A percentile compares a stretch with the other conserved stretches of the same genome.
phyloP scores from a whole-genome alignment of 2,888 invertebrate genomes.

The Nesidiocoris tenuis region DNA sequence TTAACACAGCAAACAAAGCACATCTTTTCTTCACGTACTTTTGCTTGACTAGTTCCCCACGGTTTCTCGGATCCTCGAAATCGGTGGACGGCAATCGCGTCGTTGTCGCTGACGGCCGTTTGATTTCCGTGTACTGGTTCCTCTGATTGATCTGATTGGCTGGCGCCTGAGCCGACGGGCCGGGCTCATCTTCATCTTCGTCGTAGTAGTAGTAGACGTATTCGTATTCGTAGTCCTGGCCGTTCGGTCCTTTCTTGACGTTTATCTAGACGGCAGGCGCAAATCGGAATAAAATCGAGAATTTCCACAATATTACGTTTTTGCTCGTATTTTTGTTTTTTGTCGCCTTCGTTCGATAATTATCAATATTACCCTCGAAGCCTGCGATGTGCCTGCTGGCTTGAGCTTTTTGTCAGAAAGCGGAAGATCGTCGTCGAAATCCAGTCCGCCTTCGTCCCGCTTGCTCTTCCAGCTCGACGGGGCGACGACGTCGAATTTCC shows the following conservation, averaged over 20 bases:
- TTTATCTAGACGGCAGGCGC: slow-evolving; percentile 64
- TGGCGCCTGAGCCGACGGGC: slow-evolving; percentile 29
- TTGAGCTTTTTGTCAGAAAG: slow-evolving; percentile 51
- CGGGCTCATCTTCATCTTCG: slow-evolving; percentile 63
- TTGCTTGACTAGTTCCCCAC: slow-evolving; percentile 35
- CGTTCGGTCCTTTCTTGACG: slow-evolving; percentile 79
- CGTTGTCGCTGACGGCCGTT: slow-evolving; percentile 49
- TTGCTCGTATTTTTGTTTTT: no score
- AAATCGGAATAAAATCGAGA: no score
- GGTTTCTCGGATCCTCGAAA: slow-evolving; percentile 38
- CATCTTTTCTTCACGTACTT: no score
- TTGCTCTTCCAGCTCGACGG: slow-evolving; percentile 40
- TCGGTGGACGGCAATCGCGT: slow-evolving; percentile 42
- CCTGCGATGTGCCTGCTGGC: slow-evolving; percentile 50
- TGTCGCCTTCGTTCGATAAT: no score
- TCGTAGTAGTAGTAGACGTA: slow-evolving; percentile 89
- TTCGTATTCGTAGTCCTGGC: slow-evolving; percentile 87
- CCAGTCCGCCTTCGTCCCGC: slow-evolving; percentile 50
- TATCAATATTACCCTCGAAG: slow-evolving; percentile 35
- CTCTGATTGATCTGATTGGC: background rate
- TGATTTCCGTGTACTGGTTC: slow-evolving; percentile 51
- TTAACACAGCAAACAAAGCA: no score
- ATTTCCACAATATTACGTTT: no score
- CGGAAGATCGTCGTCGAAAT: slow-evolving; percentile 52
- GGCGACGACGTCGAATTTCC: slow-evolving; percentile 23